These are phyloP conservation scores for Petrocephalus schoutedeni DNA, from an alignment of 2,797 vertebrate species.

Conservation along the genomic window DNA sequence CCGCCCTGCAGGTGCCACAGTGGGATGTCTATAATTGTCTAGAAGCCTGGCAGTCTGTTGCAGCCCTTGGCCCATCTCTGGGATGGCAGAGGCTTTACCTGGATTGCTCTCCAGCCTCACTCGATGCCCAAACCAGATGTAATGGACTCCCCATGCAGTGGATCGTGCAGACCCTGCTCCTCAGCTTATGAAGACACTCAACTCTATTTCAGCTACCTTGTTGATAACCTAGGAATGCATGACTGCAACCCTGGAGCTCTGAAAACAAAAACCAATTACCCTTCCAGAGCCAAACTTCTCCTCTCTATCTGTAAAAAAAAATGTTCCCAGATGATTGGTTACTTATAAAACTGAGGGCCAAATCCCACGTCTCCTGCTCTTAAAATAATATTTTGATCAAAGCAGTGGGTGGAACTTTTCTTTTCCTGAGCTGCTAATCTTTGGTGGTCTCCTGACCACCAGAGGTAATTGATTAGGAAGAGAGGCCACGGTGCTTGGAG, in stretches of 20 bases:
- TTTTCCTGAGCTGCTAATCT: slow-evolving; percentile 56
- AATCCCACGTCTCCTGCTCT: slow-evolving; percentile 37
- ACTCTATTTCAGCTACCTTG: neutral
- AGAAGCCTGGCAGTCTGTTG: neutral
- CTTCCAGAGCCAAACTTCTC: neutral
- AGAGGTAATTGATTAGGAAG: slow-evolving; percentile 71
- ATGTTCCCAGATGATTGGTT: slow-evolving; percentile 5
- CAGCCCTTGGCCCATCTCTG: neutral
- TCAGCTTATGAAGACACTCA: neutral
- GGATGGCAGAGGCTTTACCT: neutral
- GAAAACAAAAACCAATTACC: neutral
- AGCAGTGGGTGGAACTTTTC: slow-evolving; percentile 43
- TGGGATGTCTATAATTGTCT: neutral
- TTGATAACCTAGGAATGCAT: neutral
- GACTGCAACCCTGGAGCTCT: neutral
- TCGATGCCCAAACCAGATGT: neutral
- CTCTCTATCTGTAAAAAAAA: neutral
- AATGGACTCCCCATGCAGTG: neutral
- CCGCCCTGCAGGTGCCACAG: neutral
- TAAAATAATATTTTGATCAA: slow-evolving; percentile 55
- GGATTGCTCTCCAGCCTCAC: neutral
- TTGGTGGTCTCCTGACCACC: slow-evolving; percentile 69
- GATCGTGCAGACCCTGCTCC: neutral
- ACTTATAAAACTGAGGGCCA: slow-evolving; percentile 19
- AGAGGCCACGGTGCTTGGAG: slow-evolving; percentile 47